A percentile compares a stretch with the other conserved stretches of the same genome.
phyloP scores from a whole-genome alignment of 2,888 invertebrate genomes.

The Nephrocerus scutellatus region DNA sequence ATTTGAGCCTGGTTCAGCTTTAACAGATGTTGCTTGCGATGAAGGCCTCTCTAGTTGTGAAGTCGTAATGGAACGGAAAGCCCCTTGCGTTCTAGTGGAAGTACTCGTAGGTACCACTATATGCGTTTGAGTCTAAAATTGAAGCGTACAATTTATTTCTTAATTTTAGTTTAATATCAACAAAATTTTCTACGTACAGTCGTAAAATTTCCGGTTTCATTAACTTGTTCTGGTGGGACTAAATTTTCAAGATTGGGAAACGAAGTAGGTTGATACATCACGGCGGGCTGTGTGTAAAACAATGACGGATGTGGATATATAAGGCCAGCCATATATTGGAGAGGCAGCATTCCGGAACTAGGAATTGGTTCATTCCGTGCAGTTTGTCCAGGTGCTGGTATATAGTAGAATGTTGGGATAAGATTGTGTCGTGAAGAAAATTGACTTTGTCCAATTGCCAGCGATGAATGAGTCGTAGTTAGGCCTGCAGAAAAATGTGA shows the following conservation, averaged over 20 bases:
- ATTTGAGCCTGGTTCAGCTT: constrained; percentile 44
- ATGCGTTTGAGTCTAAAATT: constrained; percentile 26
- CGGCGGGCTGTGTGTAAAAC: constrained; percentile 50
- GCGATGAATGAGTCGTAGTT: constrained; percentile 37
- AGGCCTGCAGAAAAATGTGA: constrained; percentile 54
- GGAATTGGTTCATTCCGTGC: constrained; percentile 15
- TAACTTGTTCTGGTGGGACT: constrained; percentile 25
- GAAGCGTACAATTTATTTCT: constrained; percentile 9
- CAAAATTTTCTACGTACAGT: constrained; percentile 17
- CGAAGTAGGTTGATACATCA: constrained; percentile 57
- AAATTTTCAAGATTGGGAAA: constrained; percentile 44
- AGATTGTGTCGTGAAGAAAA: constrained; percentile 44
- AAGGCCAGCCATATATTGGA: constrained; percentile 58
- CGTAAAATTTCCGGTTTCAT: constrained; percentile 18
- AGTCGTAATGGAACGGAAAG: constrained; percentile 39
- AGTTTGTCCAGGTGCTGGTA: constrained; percentile 47
- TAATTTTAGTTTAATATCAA: background rate
- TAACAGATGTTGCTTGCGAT: constrained; percentile 41
- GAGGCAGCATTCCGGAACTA: constrained; percentile 39
- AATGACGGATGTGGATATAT: constrained; percentile 55
- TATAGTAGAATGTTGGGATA: constrained; percentile 54
- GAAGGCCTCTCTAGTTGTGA: constrained; percentile 34
- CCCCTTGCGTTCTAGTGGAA: constrained; percentile 29
- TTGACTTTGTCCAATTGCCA: constrained; percentile 34
- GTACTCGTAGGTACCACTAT: constrained; percentile 29